Conservation (phyloP, 2,797 vertebrate genomes). For the Hafferia zeledoni region DNA sequence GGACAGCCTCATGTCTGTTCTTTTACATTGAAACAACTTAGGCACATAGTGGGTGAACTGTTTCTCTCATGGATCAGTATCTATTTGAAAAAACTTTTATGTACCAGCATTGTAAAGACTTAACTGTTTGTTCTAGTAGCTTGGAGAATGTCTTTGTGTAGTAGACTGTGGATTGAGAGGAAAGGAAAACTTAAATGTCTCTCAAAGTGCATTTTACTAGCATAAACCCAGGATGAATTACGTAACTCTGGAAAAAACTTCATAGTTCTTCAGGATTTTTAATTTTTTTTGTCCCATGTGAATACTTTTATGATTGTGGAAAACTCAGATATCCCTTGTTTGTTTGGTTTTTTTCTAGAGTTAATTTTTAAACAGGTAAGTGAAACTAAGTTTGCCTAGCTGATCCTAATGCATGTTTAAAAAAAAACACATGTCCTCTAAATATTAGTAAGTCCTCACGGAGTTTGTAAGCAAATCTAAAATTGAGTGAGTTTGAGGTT, state of each 20-base stretch:
- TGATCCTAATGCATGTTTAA: neutral
- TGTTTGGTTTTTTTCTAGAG: rapidly evolving
- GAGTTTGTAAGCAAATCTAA: neutral
- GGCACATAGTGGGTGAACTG: neutral
- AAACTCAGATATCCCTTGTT: neutral
- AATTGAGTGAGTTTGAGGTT: rapidly evolving
- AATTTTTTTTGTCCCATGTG: neutral
- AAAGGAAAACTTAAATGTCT: neutral
- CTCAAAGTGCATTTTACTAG: neutral
- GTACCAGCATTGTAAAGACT: neutral
- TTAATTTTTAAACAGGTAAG: neutral
- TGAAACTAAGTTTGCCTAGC: neutral
- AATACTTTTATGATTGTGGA: neutral
- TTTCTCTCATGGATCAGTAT: neutral
- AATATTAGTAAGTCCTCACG: neutral
- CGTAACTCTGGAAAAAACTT: neutral
- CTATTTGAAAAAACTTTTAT: neutral
- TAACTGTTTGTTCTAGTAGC: neutral
- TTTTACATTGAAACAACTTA: neutral
- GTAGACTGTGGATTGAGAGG: neutral
- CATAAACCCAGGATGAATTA: neutral
- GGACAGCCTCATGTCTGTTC: neutral
- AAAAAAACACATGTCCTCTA: neutral
- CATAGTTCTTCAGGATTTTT: neutral
- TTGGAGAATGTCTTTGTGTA: neutral